Evolutionary conservation across 2,888 invertebrate species (phyloP), one percentile per base, ranked within the genome.

Genomic region (Griposia aprilina): DNA sequence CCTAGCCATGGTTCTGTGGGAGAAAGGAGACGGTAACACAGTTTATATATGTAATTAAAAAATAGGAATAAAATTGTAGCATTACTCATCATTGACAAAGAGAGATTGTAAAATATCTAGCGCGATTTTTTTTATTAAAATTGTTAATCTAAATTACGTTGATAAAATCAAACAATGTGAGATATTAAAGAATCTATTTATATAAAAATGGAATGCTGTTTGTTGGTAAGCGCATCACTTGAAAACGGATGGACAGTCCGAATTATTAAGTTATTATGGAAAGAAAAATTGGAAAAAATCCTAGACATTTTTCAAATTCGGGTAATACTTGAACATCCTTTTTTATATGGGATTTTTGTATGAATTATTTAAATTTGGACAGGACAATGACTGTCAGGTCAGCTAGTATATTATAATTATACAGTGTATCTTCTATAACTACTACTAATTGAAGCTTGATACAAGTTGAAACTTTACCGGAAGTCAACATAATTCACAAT

Each of bases 1-100:
- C 97, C 97, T 65, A 98, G 97, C 98, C 99, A 98, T 0, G 98
- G 98, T 95, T 99, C 98, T 97, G 95, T 13, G 6, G 20, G 0
- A 8, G n/a, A 15, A 41, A n/a, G 36, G 5, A 45, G 17, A 41
- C 5, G 2, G 10, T 10, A 30, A 30, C 0, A 30, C 15, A 67
- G 5, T 30, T 48, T 50, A 41, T 67, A 20, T 13, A 20, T 0
- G 48, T n/a, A 30, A 13, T 26, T 26, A 26, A n/a, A 41, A 41
- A 41, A 15, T 41, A n/a, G 8, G 17, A 66, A 26, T 26, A 20
- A 20, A 48, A 48, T 26, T 13, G 20, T 20, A 48, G 26, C 13
- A 26, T 26, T 26, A 65, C 2, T 10, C 10, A n/a, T 7, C 65
- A 8, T n/a, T 17, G 10, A 17, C 41, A 65, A 41, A 23, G 15